A percentile compares a stretch with the other conserved stretches of the same genome.
phyloP scores from a whole-genome alignment of 2,113 vertebrate genomes.

The Spheniscus mendiculus region DNA sequence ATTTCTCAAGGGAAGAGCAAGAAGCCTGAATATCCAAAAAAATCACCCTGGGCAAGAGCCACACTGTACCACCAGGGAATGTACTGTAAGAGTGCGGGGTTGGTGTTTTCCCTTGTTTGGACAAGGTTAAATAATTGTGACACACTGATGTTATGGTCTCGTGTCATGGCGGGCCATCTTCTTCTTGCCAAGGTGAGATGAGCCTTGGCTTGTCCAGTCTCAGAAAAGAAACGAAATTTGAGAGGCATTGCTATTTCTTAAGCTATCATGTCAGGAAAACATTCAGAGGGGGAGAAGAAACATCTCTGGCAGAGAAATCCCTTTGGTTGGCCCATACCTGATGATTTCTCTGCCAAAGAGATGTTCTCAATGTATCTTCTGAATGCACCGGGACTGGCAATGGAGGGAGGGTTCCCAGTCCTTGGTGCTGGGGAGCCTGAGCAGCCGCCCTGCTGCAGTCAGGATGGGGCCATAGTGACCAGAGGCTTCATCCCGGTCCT shows the following conservation, averaged over 20 bases:
- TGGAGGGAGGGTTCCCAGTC: not conserved
- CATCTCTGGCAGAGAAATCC: not conserved
- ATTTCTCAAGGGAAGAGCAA: not conserved
- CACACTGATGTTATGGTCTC: not conserved
- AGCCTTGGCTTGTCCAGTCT: not conserved
- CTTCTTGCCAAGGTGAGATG: not conserved
- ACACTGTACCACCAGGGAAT: not conserved
- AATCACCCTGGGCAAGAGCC: not conserved
- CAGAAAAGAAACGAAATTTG: not conserved
- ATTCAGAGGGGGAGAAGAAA: not conserved
- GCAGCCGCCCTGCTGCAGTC: not conserved
- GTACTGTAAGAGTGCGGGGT: not conserved
- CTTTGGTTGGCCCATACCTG: not conserved
- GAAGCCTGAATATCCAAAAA: not conserved
- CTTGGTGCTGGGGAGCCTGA: not conserved
- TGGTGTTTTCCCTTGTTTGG: not conserved
- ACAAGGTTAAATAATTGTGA: not conserved
- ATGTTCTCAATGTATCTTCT: not conserved
- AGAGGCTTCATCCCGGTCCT: fast-evolving
- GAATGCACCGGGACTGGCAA: not conserved
- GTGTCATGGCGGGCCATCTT: fast-evolving
- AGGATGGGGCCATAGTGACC: not conserved
- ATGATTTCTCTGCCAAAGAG: not conserved
- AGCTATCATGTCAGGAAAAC: not conserved
- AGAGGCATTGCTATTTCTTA: not conserved